Conservation (phyloP, 2,797 vertebrate species). For the Macropodus opercularis region DNA sequence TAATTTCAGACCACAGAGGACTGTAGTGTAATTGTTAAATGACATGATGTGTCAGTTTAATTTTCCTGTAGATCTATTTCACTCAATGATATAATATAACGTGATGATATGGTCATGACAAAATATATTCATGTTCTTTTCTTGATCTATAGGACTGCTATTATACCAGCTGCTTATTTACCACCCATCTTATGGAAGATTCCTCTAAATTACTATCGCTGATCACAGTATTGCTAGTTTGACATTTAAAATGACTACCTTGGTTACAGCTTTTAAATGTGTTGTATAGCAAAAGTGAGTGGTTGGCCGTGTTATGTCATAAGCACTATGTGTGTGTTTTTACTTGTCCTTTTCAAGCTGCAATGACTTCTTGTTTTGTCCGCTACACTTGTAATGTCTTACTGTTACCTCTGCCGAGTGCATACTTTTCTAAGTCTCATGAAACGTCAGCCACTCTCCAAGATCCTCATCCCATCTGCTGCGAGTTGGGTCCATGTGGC, state of each 20-base stretch:
- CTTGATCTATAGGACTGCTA: neutral
- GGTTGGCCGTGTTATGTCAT: neutral
- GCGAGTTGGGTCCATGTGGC: slow-evolving; percentile 41
- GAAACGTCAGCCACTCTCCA: slow-evolving; percentile 9
- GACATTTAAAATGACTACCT: slow-evolving; percentile 19
- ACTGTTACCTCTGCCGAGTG: neutral
- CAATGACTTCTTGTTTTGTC: slow-evolving; percentile 9
- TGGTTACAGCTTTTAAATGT: slow-evolving; percentile 1
- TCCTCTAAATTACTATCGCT: slow-evolving; percentile 23
- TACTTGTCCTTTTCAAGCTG: neutral
- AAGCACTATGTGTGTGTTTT: neutral
- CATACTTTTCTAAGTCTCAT: slow-evolving; percentile 8
- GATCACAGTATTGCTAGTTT: slow-evolving; percentile 31
- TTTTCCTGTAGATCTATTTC: slow-evolving; percentile 4
- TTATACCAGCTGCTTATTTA: slow-evolving; percentile 4
- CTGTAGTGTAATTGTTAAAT: slow-evolving; percentile 2
- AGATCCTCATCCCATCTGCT: slow-evolving; percentile 47
- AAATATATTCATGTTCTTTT: neutral
- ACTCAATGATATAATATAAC: neutral
- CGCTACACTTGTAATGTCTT: slow-evolving; percentile 12
- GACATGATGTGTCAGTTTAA: neutral
- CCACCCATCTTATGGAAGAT: slow-evolving; percentile 14
- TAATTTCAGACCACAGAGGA: slow-evolving; percentile 8
- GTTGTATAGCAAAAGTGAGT: slow-evolving; percentile 8
- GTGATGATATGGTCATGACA: neutral